Evolutionary conservation across 2,113 vertebrate species (phyloP).

Genomic region (Circaetus gallicus): DNA sequence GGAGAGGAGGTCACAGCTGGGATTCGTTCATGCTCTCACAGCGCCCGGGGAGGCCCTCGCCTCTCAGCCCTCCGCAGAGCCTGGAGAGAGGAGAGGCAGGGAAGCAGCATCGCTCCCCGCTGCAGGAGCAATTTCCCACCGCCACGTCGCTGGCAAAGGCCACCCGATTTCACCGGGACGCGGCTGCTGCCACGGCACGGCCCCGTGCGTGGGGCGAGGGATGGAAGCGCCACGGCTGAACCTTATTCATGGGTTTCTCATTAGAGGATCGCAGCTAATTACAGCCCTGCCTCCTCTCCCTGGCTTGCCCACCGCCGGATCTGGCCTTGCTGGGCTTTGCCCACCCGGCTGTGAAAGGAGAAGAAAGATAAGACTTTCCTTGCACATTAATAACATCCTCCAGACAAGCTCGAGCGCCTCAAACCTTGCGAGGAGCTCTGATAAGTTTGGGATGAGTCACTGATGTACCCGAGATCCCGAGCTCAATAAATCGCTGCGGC

Average conservation of each 20-base stretch:
- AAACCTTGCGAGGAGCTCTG: neutral
- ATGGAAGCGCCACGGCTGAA: neutral
- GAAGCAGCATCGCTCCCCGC: fast-evolving
- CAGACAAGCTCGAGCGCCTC: neutral
- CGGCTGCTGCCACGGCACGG: neutral
- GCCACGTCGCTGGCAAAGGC: fast-evolving
- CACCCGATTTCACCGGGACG: neutral
- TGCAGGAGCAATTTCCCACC: neutral
- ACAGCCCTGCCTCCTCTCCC: neutral
- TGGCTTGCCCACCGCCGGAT: fast-evolving
- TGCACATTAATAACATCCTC: neutral
- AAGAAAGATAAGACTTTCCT: neutral
- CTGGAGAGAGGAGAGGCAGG: neutral
- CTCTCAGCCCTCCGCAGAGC: neutral
- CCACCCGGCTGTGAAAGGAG: neutral
- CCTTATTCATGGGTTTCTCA: fast-evolving
- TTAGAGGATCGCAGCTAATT: neutral
- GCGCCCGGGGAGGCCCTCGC: fast-evolving
- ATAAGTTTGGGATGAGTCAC: neutral
- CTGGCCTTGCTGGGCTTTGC: neutral
- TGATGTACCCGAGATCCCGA: neutral
- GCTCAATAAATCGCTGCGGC: fast-evolving
- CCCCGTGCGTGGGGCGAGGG: fast-evolving
- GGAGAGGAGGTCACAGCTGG: too few species aligned
- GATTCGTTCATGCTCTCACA: fast-evolving